Percentiles rank a stretch among this genome's conserved stretches.
phyloP scores from a whole-genome alignment of 2,888 invertebrate genomes.

The Hirtodrosophila confusa region DNA sequence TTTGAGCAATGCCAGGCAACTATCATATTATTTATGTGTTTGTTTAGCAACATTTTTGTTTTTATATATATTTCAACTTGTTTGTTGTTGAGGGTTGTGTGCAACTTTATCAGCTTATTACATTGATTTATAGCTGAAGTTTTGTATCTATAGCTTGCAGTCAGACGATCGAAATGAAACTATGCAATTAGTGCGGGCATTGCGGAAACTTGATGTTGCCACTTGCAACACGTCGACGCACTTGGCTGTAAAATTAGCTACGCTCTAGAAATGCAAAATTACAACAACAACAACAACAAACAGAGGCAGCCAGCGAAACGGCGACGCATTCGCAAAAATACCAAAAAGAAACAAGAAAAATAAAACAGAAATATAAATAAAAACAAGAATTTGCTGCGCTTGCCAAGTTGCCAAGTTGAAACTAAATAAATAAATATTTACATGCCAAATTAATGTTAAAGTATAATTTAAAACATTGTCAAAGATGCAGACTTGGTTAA shows the following conservation, averaged over 20 bases:
- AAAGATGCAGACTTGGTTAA: constrained; percentile 27
- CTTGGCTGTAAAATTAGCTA: constrained; percentile 61
- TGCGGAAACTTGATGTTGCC: constrained; percentile 47
- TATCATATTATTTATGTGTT: constrained; percentile 25
- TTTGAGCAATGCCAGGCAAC: neutral
- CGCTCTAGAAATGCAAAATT: constrained; percentile 64
- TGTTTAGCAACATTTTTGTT: constrained; percentile 1
- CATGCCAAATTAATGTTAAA: constrained; percentile 78
- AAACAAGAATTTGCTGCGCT: constrained; percentile 28
- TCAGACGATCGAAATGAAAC: constrained; percentile 12
- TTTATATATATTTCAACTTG: constrained; percentile 2
- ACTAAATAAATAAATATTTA: constrained; percentile 79
- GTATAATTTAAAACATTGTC: constrained; percentile 61
- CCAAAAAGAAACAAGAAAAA: constrained; percentile 8
- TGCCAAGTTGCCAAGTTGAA: constrained; percentile 66
- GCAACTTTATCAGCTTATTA: constrained; percentile 26
- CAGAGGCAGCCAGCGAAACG: constrained; percentile 58
- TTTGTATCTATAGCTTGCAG: too few species aligned
- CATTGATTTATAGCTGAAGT: constrained; percentile 51
- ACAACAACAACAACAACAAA: constrained; percentile 16
- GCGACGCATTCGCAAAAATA: constrained; percentile 38
- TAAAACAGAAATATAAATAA: constrained; percentile 15
- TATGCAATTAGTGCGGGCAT: constrained; percentile 44
- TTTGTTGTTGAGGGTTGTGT: neutral
- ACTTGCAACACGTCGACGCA: constrained; percentile 42